Evolutionary conservation across 2,888 invertebrate species (phyloP).

Genomic region (Junonia oenone): DNA sequence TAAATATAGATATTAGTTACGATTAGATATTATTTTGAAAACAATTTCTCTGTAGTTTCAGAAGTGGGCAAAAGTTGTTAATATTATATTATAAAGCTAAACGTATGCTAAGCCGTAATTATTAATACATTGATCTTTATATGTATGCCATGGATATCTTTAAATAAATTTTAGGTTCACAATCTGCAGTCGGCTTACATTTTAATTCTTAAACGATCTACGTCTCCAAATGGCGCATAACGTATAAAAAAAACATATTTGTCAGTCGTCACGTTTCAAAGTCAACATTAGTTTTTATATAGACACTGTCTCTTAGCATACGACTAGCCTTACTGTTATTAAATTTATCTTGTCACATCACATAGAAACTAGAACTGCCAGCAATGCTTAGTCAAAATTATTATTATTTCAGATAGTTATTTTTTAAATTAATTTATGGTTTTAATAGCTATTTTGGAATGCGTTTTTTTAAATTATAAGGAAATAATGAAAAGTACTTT

Average conservation of each 20-base stretch:
- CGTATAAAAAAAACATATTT: too few relatives aligned
- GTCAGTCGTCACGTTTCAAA: too few relatives aligned
- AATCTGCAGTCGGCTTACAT: too few relatives aligned
- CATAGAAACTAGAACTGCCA: constrained; percentile 22
- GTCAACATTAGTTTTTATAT: background rate
- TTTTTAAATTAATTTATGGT: background rate
- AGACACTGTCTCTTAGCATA: background rate
- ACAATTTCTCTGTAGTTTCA: background rate
- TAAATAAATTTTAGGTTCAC: too few relatives aligned
- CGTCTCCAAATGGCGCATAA: too few relatives aligned
- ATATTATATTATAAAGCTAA: too few relatives aligned
- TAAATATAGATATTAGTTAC: background rate
- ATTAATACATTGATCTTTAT: too few relatives aligned
- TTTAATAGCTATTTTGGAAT: background rate
- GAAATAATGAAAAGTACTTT: background rate
- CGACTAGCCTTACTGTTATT: background rate
- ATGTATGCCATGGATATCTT: too few relatives aligned
- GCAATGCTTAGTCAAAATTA: constrained; percentile 5
- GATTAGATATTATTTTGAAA: background rate
- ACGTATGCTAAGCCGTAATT: too few relatives aligned
- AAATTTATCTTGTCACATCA: constrained; percentile 11
- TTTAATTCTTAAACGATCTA: too few relatives aligned
- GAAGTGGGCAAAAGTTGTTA: background rate
- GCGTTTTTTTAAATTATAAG: background rate
- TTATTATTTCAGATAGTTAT: background rate